Percentiles rank a stretch among this genome's conserved stretches.
Conservation (phyloP, 2,888 invertebrate species). For the Punctoribates punctum region DNA sequence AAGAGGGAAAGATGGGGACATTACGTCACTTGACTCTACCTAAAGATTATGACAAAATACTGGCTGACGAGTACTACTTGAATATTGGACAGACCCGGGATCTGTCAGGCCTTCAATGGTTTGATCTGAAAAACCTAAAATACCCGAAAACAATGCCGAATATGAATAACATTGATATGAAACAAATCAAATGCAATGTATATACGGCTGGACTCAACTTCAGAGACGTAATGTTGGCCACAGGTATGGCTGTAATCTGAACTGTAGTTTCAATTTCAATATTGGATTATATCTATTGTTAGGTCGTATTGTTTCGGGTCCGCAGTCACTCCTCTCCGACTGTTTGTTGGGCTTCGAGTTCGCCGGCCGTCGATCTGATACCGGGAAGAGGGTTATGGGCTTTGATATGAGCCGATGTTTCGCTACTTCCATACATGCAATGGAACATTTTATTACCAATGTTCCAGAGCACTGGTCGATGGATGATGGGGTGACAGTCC, state of each 20-base stretch:
- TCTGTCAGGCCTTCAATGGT: slow-evolving; percentile 39
- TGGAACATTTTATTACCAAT: slow-evolving; percentile 55
- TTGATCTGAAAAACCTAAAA: not conserved
- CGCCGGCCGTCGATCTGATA: slow-evolving; percentile 67
- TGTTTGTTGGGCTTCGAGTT: slow-evolving; percentile 92
- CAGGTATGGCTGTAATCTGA: slow-evolving; percentile 52
- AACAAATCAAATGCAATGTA: slow-evolving; percentile 50
- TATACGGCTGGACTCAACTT: slow-evolving; percentile 57
- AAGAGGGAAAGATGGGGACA: slow-evolving; percentile 62
- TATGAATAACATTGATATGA: not conserved
- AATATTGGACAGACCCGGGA: slow-evolving; percentile 43
- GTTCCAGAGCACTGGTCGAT: slow-evolving; percentile 81
- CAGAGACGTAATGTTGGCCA: slow-evolving; percentile 82
- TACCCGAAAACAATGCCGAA: not conserved
- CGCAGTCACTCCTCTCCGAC: slow-evolving; percentile 61
- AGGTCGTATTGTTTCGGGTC: slow-evolving; percentile 56
- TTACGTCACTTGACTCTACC: slow-evolving; percentile 93
- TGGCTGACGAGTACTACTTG: slow-evolving; percentile 21
- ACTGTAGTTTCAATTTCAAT: too few species aligned
- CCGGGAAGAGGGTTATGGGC: slow-evolving; percentile 80
- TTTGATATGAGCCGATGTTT: slow-evolving; percentile 82
- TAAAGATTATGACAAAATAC: not conserved
- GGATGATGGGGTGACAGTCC: slow-evolving; percentile 88
- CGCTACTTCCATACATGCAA: slow-evolving; percentile 77
- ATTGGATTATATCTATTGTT: too few species aligned